phyloP scores from a whole-genome alignment of 2,113 vertebrate genomes.

The Rallus limicola region DNA sequence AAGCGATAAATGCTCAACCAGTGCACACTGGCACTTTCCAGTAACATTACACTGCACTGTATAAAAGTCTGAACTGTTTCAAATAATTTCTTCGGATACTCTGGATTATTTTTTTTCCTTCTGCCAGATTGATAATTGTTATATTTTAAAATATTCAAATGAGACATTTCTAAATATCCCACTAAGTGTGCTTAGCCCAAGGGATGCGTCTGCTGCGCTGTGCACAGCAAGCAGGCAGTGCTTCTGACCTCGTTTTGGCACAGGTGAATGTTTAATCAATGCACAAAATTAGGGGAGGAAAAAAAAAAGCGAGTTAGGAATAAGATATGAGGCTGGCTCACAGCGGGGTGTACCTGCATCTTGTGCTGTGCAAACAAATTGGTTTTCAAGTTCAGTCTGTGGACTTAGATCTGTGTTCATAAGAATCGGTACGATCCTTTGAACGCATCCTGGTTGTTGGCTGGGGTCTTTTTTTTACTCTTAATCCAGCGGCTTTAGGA shows the following conservation, averaged over 20 bases:
- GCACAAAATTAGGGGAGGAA: neutral
- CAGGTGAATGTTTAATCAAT: neutral
- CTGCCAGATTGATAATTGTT: neutral
- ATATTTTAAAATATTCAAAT: neutral
- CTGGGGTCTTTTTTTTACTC: too few relatives aligned
- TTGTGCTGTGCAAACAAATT: neutral
- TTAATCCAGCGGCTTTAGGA: accelerated
- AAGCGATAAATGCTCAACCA: neutral
- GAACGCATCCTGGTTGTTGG: neutral
- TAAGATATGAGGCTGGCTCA: accelerated
- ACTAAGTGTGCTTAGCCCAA: neutral
- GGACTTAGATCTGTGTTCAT: accelerated
- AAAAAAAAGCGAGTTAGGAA: neutral
- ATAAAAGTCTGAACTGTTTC: neutral
- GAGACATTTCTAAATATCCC: neutral
- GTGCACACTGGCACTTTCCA: neutral
- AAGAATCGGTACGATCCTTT: neutral
- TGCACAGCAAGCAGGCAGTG: neutral
- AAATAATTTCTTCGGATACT: neutral
- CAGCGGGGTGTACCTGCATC: neutral
- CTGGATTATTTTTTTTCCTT: neutral
- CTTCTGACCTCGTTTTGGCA: neutral
- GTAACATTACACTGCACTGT: neutral
- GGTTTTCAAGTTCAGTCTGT: neutral
- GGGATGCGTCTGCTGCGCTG: neutral